A percentile compares a stretch with the other conserved stretches of the same genome.
Evolutionary conservation across 2,113 vertebrate species (phyloP).

Genomic region (Cettia cetti): DNA sequence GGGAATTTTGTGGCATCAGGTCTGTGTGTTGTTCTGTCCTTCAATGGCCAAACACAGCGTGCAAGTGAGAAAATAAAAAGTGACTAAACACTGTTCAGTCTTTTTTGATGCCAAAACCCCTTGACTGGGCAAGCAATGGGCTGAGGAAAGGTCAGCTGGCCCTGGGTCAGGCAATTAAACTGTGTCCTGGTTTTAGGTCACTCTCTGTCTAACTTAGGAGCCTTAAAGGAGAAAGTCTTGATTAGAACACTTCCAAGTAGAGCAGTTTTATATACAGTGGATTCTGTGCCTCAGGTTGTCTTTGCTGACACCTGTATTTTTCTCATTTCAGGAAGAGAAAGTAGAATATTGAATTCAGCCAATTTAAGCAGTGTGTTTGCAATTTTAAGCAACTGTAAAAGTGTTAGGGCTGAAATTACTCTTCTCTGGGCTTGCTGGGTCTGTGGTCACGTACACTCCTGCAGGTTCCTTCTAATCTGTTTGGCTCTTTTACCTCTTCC

Average conservation of each 20-base stretch:
- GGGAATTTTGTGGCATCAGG: background rate
- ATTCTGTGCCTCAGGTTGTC: background rate
- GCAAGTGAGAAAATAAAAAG: background rate
- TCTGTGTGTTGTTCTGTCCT: background rate
- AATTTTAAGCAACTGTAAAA: background rate
- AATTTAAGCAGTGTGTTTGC: background rate
- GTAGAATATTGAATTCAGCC: background rate
- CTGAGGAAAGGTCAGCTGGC: background rate
- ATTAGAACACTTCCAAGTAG: background rate
- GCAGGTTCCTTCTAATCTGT: background rate
- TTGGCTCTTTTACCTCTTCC: background rate
- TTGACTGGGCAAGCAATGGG: background rate
- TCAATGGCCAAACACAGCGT: background rate
- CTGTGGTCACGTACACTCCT: rapidly evolving
- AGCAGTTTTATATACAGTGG: background rate
- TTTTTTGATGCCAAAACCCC: background rate
- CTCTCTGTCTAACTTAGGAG: background rate
- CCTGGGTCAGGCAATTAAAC: background rate
- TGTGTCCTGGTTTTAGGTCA: background rate
- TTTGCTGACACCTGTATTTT: background rate
- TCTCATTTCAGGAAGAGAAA: background rate
- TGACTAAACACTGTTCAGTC: background rate
- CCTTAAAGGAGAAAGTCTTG: background rate
- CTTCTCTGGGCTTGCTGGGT: background rate
- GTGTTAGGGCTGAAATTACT: background rate